These are phyloP conservation scores for Triplophysa tibetana DNA, from an alignment of 2,113 vertebrate species.

Conservation along the genomic window DNA sequence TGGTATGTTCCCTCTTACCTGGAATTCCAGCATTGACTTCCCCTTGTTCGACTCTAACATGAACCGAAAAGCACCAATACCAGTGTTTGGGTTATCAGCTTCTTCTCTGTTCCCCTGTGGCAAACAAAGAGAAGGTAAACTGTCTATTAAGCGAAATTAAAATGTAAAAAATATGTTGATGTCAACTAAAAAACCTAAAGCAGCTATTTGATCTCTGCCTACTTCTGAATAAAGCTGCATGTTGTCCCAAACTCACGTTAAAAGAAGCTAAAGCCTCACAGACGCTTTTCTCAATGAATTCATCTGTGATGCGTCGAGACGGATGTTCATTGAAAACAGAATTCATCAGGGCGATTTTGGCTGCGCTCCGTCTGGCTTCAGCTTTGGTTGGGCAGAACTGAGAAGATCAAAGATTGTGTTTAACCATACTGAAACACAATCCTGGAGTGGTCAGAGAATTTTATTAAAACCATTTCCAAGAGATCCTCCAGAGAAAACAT, in stretches of 20 bases:
- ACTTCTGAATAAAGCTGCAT: neutral
- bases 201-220: neutral
- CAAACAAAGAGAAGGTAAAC: slow-evolving; percentile 1
- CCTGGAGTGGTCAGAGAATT: slow-evolving; percentile 10
- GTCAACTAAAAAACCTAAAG: too few species aligned
- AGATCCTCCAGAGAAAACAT: slow-evolving; percentile 26
- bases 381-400: slow-evolving; percentile 98
- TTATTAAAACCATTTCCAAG: neutral
- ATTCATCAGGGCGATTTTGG: slow-evolving; percentile 98
- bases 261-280: slow-evolving; percentile 92
- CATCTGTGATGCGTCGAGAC: slow-evolving; percentile 91
- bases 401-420: slow-evolving; percentile 9
- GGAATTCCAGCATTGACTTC: slow-evolving; percentile 98
- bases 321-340: slow-evolving; percentile 98
- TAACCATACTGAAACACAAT: slow-evolving; percentile 23
- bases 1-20: slow-evolving; percentile 73
- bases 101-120: slow-evolving; percentile 92
- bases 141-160: neutral
- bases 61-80: slow-evolving; percentile 96
- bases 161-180: neutral
- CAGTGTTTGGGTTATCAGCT: slow-evolving; percentile 93
- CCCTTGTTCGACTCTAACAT: slow-evolving; percentile 99
- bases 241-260: slow-evolving; percentile 78
- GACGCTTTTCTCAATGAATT: slow-evolving; percentile 98
- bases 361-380: slow-evolving; percentile 89